phyloP scores from a whole-genome alignment of 2,113 vertebrate species.

The Machaerirhynchus nigripectus region DNA sequence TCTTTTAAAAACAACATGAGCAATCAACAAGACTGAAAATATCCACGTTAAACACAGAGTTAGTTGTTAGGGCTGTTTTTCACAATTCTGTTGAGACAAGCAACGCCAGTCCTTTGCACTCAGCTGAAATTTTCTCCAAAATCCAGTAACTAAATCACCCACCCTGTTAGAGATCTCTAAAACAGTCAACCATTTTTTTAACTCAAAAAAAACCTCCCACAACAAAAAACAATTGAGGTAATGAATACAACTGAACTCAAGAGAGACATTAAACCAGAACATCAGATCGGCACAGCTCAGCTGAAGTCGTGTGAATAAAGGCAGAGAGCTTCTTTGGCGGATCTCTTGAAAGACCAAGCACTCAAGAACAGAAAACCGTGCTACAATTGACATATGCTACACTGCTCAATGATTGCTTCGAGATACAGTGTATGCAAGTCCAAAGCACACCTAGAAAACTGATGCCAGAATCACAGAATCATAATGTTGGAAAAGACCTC shows the following conservation, averaged over 20 bases:
- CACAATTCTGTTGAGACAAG: not conserved
- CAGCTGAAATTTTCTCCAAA: not conserved
- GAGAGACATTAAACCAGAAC: not conserved
- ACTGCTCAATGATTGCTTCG: rapidly evolving
- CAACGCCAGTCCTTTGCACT: not conserved
- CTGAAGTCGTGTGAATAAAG: not conserved
- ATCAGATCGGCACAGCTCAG: not conserved
- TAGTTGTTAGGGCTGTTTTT: not conserved
- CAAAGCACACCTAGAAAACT: not conserved
- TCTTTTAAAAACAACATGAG: not conserved
- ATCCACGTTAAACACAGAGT: not conserved
- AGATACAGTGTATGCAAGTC: rapidly evolving
- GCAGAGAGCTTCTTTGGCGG: not conserved
- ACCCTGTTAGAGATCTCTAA: not conserved
- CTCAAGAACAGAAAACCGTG: not conserved
- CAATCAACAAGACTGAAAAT: not conserved
- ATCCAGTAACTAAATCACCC: not conserved
- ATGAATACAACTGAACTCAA: not conserved
- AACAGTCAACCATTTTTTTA: not conserved
- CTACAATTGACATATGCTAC: not conserved
- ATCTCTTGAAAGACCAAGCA: not conserved
- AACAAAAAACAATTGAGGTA: not conserved
- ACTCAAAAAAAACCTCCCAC: not conserved
- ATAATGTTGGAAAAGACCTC: not conserved
- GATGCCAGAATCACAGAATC: not conserved